Evolutionary conservation across 2,797 vertebrate species (phyloP).

Genomic region (Sebastes paucispinis): DNA sequence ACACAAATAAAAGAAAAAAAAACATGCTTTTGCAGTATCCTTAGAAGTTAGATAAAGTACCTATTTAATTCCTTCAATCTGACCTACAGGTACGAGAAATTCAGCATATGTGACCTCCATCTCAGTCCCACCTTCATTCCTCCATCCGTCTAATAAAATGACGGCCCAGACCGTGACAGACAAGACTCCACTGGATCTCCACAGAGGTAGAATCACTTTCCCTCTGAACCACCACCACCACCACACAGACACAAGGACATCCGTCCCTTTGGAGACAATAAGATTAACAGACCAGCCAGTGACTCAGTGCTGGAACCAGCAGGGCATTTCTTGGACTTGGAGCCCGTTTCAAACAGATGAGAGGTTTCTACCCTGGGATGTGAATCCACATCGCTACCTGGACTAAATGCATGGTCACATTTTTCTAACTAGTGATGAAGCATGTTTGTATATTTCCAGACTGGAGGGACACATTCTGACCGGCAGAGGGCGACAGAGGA

Average conservation of each 20-base stretch:
- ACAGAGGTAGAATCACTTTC: slow-evolving; percentile 31
- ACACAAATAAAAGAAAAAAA: not conserved
- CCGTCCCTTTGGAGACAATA: slow-evolving; percentile 28
- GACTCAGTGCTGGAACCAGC: slow-evolving; percentile 54
- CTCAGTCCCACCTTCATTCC: slow-evolving; percentile 14
- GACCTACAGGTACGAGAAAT: slow-evolving; percentile 34
- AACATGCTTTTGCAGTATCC: not conserved
- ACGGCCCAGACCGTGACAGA: slow-evolving; percentile 16
- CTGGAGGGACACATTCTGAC: not conserved
- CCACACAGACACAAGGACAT: slow-evolving; percentile 32
- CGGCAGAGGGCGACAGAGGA: slow-evolving; percentile 78
- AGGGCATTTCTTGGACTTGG: slow-evolving; percentile 42
- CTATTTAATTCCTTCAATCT: not conserved
- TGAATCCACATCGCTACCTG: slow-evolving; percentile 32
- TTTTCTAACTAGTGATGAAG: not conserved
- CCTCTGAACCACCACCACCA: slow-evolving; percentile 42
- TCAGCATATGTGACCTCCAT: slow-evolving; percentile 19
- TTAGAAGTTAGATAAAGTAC: not conserved
- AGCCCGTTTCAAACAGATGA: slow-evolving; percentile 54
- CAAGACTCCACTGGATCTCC: slow-evolving; percentile 21
- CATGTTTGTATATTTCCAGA: not conserved
- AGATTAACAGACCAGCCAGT: slow-evolving; percentile 5
- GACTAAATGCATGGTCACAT: slow-evolving; percentile 5
- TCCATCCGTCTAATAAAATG: slow-evolving; percentile 17
- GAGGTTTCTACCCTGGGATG: slow-evolving; percentile 43